Evolutionary conservation across 2,888 invertebrate genomes (phyloP), one percentile per base, ranked within the genome.

Genomic region (Quadroppia sp.): DNA sequence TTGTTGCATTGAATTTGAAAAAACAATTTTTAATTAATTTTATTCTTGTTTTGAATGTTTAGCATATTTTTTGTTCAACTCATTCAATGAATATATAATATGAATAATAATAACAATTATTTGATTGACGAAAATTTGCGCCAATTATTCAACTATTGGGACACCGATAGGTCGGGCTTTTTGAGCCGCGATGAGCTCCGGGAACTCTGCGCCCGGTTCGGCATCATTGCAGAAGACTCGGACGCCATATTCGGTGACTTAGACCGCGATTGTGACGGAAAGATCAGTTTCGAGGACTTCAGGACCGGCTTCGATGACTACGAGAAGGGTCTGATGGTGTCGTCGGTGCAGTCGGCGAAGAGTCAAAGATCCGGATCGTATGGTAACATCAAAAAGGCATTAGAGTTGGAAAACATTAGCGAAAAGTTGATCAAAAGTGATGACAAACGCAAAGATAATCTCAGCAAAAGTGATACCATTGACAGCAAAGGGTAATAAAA

Each of bases 241-340:
- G 81, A 83, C 74, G 82, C 82, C 32, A 84, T 86, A 69, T 86
- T 86, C 78, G 78, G 78, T 9, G 84, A 85, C 77, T 80, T 86
- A 72, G 86, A 86, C 78, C 82, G 82, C 73, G 85, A 86, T 78
- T 83, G 83, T 4, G 86, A 86, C 78, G 86, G 85, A 0, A 79
- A 81, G 73, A 85, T 86, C 75, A 84, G 83, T 76, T 82, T 85
- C 73, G 82, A 83, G 1, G 86, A 86, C 79, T 86, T 86, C 78
- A 82, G 83, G 2, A 80, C 82, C 72, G 86, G 86, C 3, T 86
- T 86, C 75, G 78, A 81, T 1, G 83, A 83, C 74, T 75, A 73
- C 36, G 72, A 73, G 30, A 72, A 71, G 45, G 36, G 48, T 15
- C 7, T 69, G 36, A 69, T 69, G 23, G 42, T 69, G 1, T 25